Conservation (phyloP, 1,140 invertebrate genomes). For the Monomorium pharaonis region DNA sequence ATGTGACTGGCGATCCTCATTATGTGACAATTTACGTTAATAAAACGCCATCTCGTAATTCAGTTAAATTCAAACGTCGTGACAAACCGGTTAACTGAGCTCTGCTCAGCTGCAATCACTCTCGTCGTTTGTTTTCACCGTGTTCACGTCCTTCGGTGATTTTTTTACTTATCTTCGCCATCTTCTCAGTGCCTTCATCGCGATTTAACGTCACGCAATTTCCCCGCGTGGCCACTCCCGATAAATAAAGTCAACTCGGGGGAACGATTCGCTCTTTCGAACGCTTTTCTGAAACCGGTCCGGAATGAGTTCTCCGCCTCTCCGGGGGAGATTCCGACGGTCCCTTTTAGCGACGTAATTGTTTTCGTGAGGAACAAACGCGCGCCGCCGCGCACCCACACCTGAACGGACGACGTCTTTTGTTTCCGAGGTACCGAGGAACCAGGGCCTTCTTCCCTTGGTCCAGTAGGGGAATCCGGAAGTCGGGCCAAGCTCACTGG, state of each 20-base stretch:
- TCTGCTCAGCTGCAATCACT: neutral
- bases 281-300: conserved; percentile 59
- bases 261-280: conserved; percentile 24
- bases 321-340: neutral
- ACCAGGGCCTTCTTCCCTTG: neutral
- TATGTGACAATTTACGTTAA: neutral
- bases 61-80: neutral
- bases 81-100: neutral
- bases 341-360: conserved; percentile 55
- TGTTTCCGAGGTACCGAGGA: no score
- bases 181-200: neutral
- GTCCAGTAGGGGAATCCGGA: conserved; percentile 63
- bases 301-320: neutral
- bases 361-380: conserved; percentile 38
- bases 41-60: neutral
- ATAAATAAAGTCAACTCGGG: conserved; percentile 24
- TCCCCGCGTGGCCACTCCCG: neutral
- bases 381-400: neutral
- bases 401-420: neutral
- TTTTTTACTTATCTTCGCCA: neutral
- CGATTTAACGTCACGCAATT: neutral
- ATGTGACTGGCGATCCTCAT: neutral
- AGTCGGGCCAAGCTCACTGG: conserved; percentile 70
- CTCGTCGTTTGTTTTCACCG: neutral
- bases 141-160: neutral